A percentile compares a stretch with the other conserved stretches of the same genome.
These are phyloP conservation scores for Carterocephalus palaemon DNA, from an alignment of 2,888 invertebrate species.

Conservation along the genomic window DNA sequence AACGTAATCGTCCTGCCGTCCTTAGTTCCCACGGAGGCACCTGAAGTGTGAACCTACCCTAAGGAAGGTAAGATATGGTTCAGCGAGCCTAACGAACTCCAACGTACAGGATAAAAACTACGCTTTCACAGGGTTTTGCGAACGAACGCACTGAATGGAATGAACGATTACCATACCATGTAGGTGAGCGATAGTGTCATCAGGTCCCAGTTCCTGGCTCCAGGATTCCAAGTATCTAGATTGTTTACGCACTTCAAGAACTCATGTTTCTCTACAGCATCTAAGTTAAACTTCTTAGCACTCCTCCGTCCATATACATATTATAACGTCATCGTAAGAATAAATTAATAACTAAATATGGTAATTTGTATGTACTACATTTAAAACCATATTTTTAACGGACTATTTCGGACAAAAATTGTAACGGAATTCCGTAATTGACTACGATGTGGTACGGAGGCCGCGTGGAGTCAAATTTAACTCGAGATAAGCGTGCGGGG, in stretches of 20 bases:
- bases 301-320: no score
- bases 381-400: no score
- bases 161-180: constrained; percentile 10
- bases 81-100: constrained; percentile 62
- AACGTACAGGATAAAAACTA: constrained; percentile 45
- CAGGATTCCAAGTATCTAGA: no score
- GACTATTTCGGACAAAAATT: no score
- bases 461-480: constrained; percentile 4
- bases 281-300: no score
- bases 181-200: constrained; percentile 4
- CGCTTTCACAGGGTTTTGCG: constrained; percentile 41
- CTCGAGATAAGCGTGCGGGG: constrained; percentile 1
- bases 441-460: neutral
- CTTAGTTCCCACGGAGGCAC: constrained; percentile 62
- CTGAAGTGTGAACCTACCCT: constrained; percentile 45
- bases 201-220: neutral
- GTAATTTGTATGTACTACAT: no score
- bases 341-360: no score
- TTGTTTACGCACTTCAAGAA: no score
- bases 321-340: no score
- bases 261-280: no score
- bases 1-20: constrained; percentile 53
- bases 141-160: constrained; percentile 2
- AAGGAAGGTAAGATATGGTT: constrained; percentile 69
- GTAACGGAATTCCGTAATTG: constrained; percentile 7